These are phyloP conservation scores for Pterostichus madidus DNA, from an alignment of 2,888 invertebrate species.

Conservation along the genomic window DNA sequence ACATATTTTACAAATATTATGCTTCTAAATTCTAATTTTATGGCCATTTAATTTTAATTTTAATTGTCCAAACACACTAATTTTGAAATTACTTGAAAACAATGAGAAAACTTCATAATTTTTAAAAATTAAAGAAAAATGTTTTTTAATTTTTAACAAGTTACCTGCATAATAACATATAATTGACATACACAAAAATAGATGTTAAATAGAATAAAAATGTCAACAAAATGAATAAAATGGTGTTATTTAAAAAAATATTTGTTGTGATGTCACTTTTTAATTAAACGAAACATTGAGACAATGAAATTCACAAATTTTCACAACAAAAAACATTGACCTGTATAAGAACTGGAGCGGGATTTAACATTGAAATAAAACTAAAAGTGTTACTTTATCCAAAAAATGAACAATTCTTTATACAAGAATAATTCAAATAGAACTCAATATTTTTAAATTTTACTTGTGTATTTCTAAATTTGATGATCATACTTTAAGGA, in stretches of 20 bases:
- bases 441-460: too few species aligned
- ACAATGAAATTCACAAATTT: conserved; percentile 21
- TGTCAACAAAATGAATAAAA: neutral
- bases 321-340: conserved; percentile 25
- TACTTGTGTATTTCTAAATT: too few species aligned
- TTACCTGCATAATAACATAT: neutral
- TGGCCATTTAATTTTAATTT: too few species aligned
- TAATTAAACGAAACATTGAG: neutral
- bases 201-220: conserved; percentile 14
- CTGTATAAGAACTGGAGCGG: conserved; percentile 15
- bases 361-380: conserved; percentile 26
- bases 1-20: too few species aligned
- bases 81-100: neutral
- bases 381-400: neutral
- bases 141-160: neutral
- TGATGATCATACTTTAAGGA: too few species aligned
- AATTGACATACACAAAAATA: neutral
- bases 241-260: neutral
- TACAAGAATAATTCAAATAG: too few species aligned
- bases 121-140: neutral
- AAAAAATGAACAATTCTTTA: neutral
- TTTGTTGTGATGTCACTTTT: neutral
- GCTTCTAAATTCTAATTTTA: too few species aligned
- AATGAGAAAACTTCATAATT: conserved; percentile 2
- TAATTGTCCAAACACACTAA: neutral